Evolutionary conservation across 2,113 vertebrate genomes (phyloP), one percentile per base, ranked within the genome.

Genomic region (Lathamus discolor): DNA sequence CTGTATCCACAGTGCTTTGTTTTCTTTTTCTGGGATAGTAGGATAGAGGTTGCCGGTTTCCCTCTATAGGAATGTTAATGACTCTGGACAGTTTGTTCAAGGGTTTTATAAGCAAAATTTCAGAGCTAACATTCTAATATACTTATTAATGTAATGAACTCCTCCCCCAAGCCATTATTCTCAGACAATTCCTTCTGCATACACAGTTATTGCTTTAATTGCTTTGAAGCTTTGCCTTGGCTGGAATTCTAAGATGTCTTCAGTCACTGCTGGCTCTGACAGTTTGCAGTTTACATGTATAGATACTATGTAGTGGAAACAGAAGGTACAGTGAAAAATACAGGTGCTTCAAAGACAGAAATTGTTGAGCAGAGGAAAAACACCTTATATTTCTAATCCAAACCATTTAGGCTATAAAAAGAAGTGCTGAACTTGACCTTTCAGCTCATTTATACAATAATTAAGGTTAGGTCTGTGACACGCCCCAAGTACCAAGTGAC

Each of bases 81-180:
- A 91, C 81, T 90, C 86, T 79, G 39, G 93, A 95, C 22, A 95
- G 82, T 91, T 94, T 96, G 92, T 97, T 97, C 48, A 75, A 62
- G 37, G 46, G 39, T 96, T 95, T 97, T 95, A 95, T 81, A 96
- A 91, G 68, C 11, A 95, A 90, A 86, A 70, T 49, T 75, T 92
- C 10, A 83, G 52, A 55, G 44, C 91, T 96, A 97, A 96, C 52
- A 79, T 94, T 86, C 64, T 89, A 39, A 11, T 69, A 57, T 85
- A 52, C 41, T 93, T 95, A 88, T 92, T 83, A 93, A 88, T 83
- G 62, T 75, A 93, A 94, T 90, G 77, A 86, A 11, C 37, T 39
- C 57, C 84, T 92, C 73, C 88, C 27, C 48, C 76, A 20, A 17
- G 70, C 95, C 83, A 88, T 97, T 97, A 88, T 96, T 96, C 79